These are phyloP conservation scores for Penaeus monodon DNA, from an alignment of 2,888 invertebrate species.

Conservation along the genomic window DNA sequence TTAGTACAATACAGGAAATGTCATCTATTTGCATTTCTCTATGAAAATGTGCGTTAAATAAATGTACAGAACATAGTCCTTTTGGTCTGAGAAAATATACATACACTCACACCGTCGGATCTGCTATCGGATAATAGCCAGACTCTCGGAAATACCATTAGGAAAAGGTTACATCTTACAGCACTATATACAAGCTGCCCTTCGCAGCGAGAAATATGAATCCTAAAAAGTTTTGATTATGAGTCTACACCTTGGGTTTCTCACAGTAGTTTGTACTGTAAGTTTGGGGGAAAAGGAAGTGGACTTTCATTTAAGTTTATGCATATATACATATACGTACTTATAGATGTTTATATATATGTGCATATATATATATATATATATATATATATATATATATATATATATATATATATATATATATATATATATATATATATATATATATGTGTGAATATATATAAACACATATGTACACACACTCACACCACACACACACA, in stretches of 20 bases:
- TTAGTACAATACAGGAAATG: conserved; percentile 38
- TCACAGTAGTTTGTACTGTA: conserved; percentile 29
- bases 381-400: too few relatives aligned
- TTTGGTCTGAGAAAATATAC: conserved; percentile 50
- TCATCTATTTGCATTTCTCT: conserved; percentile 38
- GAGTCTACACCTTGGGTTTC: conserved; percentile 42
- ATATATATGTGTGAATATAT: too few relatives aligned
- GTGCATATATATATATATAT: too few relatives aligned
- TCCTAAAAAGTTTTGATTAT: conserved; percentile 46
- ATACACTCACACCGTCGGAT: conserved; percentile 38
- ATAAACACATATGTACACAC: too few relatives aligned
- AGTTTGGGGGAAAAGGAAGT: neutral
- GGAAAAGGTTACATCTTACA: conserved; percentile 14
- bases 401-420: too few relatives aligned
- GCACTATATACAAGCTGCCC: conserved; percentile 14
- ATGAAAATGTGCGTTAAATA: conserved; percentile 49
- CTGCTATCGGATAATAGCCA: conserved; percentile 30
- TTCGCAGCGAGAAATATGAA: conserved; percentile 4
- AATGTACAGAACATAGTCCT: conserved; percentile 26
- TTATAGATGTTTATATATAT: too few relatives aligned
- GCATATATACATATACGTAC: neutral
- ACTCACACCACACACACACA: too few relatives aligned
- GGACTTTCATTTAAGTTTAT: too few relatives aligned
- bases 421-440: too few relatives aligned
- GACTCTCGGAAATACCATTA: conserved; percentile 14